Percentiles rank a stretch among this genome's conserved stretches.
Conservation (phyloP, 2,113 vertebrate species). For the Peromyscus californicus region DNA sequence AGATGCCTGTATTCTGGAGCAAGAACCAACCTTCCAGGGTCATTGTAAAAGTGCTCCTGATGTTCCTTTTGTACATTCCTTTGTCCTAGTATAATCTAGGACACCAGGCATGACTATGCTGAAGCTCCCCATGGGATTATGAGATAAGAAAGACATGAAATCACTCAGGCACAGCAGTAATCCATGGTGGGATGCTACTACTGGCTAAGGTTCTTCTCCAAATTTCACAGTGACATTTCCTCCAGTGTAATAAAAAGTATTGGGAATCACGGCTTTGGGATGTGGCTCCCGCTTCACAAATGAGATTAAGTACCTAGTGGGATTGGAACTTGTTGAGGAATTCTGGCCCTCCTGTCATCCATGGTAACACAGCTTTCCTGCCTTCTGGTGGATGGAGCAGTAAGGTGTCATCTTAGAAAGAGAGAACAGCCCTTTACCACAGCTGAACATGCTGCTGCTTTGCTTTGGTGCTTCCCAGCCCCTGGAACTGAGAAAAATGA, state of each 20-base stretch:
- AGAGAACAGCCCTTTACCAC: background rate
- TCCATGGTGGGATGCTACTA: background rate
- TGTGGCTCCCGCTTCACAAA: background rate
- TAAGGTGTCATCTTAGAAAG: background rate
- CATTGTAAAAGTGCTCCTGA: background rate
- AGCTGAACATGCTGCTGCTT: background rate
- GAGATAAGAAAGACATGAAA: background rate
- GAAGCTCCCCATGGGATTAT: background rate
- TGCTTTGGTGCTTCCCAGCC: background rate
- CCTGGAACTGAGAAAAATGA: background rate
- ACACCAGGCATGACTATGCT: background rate
- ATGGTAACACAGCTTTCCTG: background rate
- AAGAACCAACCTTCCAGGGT: background rate
- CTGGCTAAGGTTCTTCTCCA: background rate
- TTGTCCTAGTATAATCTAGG: background rate
- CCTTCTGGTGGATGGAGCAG: background rate
- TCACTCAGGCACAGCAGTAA: background rate
- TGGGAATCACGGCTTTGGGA: background rate
- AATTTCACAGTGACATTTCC: background rate
- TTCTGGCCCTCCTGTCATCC: background rate
- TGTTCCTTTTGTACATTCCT: background rate
- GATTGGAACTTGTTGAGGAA: background rate
- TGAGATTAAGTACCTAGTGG: background rate
- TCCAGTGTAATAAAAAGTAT: background rate
- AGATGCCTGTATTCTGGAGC: background rate